These are phyloP conservation scores for Congeria kusceri DNA, from an alignment of 2,888 invertebrate species.

Conservation along the genomic window DNA sequence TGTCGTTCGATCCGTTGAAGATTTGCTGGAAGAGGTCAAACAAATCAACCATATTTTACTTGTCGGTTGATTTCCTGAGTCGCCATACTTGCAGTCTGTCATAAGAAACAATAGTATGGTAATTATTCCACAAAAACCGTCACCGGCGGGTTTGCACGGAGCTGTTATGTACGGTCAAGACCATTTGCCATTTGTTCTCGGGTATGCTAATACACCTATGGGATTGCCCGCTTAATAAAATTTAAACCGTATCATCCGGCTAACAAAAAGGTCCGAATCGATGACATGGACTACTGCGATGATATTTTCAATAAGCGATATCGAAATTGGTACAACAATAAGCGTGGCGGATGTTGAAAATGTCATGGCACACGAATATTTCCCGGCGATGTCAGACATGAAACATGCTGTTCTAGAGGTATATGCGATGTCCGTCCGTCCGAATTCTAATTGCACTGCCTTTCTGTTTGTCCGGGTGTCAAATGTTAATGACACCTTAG, in stretches of 20 bases:
- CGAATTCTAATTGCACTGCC: too few relatives aligned
- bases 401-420: too few relatives aligned
- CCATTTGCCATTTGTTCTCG: conserved; percentile 41
- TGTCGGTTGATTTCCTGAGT: conserved; percentile 41
- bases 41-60: conserved; percentile 15
- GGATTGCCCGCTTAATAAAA: conserved; percentile 48
- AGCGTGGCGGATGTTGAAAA: too few relatives aligned
- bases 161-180: conserved; percentile 55
- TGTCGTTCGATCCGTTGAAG: too few relatives aligned
- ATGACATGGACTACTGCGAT: conserved; percentile 27
- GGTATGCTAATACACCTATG: conserved; percentile 56
- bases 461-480: too few relatives aligned
- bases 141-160: conserved; percentile 49
- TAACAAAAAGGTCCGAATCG: conserved; percentile 21
- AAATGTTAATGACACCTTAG: too few relatives aligned
- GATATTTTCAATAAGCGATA: conserved; percentile 50
- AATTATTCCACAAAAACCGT: conserved; percentile 42
- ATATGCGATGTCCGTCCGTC: too few relatives aligned
- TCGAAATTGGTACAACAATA: too few relatives aligned
- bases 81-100: conserved; percentile 14
- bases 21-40: too few relatives aligned
- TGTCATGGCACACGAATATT: too few relatives aligned
- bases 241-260: conserved; percentile 40
- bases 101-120: conserved; percentile 13
- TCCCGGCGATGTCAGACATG: too few relatives aligned